Evolutionary conservation across 2,797 vertebrate species (phyloP).

Genomic region (Trichosurus vulpecula): DNA sequence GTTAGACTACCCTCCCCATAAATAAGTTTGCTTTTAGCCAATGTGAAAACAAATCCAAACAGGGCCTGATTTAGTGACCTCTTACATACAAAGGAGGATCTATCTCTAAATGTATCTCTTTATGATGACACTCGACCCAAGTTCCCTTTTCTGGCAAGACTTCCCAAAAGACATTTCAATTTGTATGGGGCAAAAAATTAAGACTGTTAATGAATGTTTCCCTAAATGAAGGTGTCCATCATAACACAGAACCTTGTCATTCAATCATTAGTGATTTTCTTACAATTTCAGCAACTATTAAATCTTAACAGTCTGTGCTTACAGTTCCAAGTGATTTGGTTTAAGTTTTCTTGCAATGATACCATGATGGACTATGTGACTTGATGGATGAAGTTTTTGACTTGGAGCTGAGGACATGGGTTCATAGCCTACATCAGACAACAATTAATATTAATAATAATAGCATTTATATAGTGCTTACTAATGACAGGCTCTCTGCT

Average conservation of each 20-base stretch:
- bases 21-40: neutral
- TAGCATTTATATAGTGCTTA: neutral
- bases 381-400: neutral
- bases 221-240: neutral
- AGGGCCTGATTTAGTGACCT: neutral
- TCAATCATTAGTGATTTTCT: conserved; percentile 30
- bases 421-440: neutral
- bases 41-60: neutral
- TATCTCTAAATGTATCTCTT: neutral
- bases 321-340: neutral
- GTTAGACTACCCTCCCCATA: neutral
- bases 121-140: neutral
- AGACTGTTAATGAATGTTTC: neutral
- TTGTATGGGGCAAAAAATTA: neutral
- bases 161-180: conserved; percentile 22
- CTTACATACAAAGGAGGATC: neutral
- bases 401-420: neutral
- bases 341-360: neutral
- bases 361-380: neutral
- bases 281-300: conserved; percentile 33
- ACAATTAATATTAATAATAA: neutral
- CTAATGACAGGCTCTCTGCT: neutral
- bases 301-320: neutral
- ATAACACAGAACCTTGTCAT: neutral
- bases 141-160: neutral